These are phyloP conservation scores for Hermodice carunculata DNA, from an alignment of 2,888 invertebrate genomes.

Conservation along the genomic window DNA sequence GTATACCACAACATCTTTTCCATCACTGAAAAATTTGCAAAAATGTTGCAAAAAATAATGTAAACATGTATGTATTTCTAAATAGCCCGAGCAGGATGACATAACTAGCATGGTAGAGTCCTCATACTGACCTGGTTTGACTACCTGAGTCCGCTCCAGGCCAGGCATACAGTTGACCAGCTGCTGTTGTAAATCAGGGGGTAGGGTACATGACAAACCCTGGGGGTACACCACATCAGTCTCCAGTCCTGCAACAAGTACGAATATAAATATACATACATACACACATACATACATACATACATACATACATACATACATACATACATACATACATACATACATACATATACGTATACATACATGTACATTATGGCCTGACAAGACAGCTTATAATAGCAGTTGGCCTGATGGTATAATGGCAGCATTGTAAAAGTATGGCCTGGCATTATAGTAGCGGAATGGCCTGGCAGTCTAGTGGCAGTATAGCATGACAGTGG, in stretches of 20 bases:
- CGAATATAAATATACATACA: neutral
- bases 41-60: too few relatives aligned
- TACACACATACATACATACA: neutral
- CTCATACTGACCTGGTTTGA: conserved; percentile 74
- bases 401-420: too few relatives aligned
- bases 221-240: conserved; percentile 85
- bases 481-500: too few relatives aligned
- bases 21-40: too few relatives aligned
- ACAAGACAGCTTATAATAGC: too few relatives aligned
- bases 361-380: neutral
- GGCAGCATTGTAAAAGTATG: too few relatives aligned
- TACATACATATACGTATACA: neutral
- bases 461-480: too few relatives aligned
- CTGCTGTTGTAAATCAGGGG: conserved; percentile 81
- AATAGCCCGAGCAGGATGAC: too few relatives aligned
- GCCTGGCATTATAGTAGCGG: too few relatives aligned
- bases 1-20: too few relatives aligned
- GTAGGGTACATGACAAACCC: conserved; percentile 87
- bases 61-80: too few relatives aligned
- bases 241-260: conserved; percentile 72
- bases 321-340: neutral
- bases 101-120: too few relatives aligned
- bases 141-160: conserved; percentile 79
- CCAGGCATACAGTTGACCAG: conserved; percentile 79
- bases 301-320: neutral